These are phyloP conservation scores for Ammodytes dubius DNA, from an alignment of 2,113 vertebrate species.

Conservation along the genomic window DNA sequence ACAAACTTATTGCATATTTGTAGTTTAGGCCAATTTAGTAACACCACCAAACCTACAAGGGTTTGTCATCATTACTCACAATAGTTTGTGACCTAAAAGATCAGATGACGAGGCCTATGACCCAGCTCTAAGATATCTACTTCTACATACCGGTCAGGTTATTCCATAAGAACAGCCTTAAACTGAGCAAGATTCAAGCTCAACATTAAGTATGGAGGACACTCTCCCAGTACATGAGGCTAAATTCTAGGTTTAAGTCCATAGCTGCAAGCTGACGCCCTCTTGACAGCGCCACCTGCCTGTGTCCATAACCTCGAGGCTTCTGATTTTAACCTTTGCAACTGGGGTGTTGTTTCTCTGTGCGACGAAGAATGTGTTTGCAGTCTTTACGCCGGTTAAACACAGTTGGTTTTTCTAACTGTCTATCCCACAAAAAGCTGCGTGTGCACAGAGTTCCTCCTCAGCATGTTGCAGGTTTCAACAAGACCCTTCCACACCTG, in stretches of 20 bases:
- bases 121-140: neutral
- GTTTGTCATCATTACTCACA: neutral
- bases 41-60: neutral
- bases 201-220: constrained; percentile 19
- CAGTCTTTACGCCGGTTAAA: constrained; percentile 2
- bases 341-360: neutral
- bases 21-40: neutral
- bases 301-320: constrained; percentile 56
- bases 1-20: constrained; percentile 1
- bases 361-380: constrained; percentile 3
- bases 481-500: constrained; percentile 74
- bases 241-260: constrained; percentile 46
- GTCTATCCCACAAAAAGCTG: constrained; percentile 7
- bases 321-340: constrained; percentile 59
- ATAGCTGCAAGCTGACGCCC: constrained; percentile 38
- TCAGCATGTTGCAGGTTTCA: constrained; percentile 61
- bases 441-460: constrained; percentile 29
- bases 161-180: neutral
- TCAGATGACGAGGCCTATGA: neutral
- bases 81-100: constrained; percentile 10
- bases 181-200: constrained; percentile 27
- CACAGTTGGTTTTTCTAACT: neutral
- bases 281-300: constrained; percentile 57
- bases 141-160: neutral
- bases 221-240: constrained; percentile 3